These are phyloP conservation scores for Drosophila quinaria DNA, from an alignment of 2,888 invertebrate species.

Conservation along the genomic window DNA sequence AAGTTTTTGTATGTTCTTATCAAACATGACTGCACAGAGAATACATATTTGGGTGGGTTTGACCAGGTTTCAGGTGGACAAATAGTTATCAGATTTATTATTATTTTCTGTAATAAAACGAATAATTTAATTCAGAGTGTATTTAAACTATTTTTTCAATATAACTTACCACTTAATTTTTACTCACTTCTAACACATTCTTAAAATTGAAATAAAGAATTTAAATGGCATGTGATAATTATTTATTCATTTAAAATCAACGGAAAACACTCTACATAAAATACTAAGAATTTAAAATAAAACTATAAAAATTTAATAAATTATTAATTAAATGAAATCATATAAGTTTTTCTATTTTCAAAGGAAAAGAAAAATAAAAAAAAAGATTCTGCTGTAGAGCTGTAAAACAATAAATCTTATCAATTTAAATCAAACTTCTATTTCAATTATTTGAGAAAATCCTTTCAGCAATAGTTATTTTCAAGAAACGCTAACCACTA, in stretches of 20 bases:
- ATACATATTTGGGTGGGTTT: not conserved
- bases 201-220: no score
- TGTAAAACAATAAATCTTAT: not conserved
- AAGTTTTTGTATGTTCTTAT: not conserved
- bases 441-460: not conserved
- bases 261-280: no score
- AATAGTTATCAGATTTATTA: not conserved
- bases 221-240: no score
- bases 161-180: no score
- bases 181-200: no score
- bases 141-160: no score
- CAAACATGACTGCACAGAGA: not conserved
- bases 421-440: not conserved
- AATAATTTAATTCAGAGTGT: no score
- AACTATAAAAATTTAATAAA: not conserved
- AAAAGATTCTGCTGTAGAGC: not conserved
- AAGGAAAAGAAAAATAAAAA: not conserved
- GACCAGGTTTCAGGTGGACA: not conserved
- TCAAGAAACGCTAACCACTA: not conserved
- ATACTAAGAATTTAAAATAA: not conserved
- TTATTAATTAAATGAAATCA: not conserved
- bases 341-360: not conserved
- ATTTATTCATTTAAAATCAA: no score
- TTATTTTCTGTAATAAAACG: not conserved
- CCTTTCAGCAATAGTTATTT: not conserved